These are phyloP conservation scores for Spondyliosoma cantharus DNA, from an alignment of 2,797 vertebrate genomes.

Conservation along the genomic window DNA sequence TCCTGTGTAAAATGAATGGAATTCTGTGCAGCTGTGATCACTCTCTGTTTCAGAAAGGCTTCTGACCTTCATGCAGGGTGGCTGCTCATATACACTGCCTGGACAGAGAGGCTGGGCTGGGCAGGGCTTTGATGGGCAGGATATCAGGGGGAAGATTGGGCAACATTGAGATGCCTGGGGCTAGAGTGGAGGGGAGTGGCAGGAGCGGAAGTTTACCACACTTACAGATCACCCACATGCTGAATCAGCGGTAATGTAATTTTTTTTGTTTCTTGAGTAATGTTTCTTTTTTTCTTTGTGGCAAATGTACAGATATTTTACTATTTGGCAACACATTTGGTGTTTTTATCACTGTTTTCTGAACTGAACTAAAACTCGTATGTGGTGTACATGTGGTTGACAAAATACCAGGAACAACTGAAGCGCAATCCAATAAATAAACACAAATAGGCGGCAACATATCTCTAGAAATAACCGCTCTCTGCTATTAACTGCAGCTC, in stretches of 20 bases:
- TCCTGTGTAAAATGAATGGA: not conserved
- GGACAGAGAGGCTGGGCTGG: conserved; percentile 18
- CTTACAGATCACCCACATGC: not conserved
- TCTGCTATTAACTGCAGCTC: too few species aligned
- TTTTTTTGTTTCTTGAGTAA: not conserved
- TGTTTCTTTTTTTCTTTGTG: conserved; percentile 1
- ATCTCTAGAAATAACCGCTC: too few species aligned
- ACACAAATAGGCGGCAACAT: too few species aligned
- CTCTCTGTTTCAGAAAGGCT: conserved; percentile 2
- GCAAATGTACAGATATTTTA: not conserved
- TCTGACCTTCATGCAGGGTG: conserved; percentile 35
- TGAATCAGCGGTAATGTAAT: conserved; percentile 1
- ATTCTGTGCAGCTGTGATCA: conserved; percentile 20
- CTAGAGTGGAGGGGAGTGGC: conserved; percentile 11
- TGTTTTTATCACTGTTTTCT: not conserved
- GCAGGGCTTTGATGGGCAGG: not conserved
- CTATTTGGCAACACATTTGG: not conserved
- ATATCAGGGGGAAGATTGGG: conserved; percentile 24
- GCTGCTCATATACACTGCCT: conserved; percentile 49
- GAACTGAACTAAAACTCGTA: not conserved
- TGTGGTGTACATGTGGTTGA: not conserved
- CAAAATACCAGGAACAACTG: not conserved
- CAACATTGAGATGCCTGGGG: conserved; percentile 23
- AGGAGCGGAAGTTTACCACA: conserved; percentile 17
- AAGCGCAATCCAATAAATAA: not conserved